Conservation (phyloP, 2,797 vertebrate species). For the Falco biarmicus region DNA sequence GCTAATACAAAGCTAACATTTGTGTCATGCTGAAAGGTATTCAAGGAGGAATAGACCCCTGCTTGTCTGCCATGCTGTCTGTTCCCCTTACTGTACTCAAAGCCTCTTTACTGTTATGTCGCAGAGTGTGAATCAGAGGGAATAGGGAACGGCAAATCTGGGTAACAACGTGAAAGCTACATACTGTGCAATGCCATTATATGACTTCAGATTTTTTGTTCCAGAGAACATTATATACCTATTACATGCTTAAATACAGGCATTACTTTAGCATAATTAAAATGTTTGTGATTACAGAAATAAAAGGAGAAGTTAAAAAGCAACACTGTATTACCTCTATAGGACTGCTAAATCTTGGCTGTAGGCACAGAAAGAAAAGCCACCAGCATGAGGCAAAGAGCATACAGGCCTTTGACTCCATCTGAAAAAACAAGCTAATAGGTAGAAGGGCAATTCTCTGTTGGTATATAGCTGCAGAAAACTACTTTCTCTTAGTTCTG, state of each 20-base stretch:
- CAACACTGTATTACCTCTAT: not conserved
- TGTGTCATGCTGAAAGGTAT: not conserved
- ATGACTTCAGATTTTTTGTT: constrained; percentile 49
- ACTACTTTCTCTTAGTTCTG: not conserved
- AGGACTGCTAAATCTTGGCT: not conserved
- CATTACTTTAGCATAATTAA: constrained; percentile 47
- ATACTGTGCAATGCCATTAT: constrained; percentile 16
- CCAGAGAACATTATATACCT: constrained; percentile 52
- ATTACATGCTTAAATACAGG: constrained; percentile 55
- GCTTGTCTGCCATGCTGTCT: constrained; percentile 11
- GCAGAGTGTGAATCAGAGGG: constrained; percentile 24
- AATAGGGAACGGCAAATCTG: not conserved
- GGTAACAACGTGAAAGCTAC: constrained; percentile 16
- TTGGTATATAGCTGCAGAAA: not conserved
- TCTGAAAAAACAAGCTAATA: constrained; percentile 4
- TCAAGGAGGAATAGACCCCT: constrained; percentile 31
- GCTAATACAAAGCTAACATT: constrained; percentile 6
- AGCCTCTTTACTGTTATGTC: not conserved
- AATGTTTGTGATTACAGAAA: constrained; percentile 59
- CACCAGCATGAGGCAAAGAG: not conserved
- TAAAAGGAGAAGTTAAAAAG: constrained; percentile 49
- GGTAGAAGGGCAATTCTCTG: not conserved
- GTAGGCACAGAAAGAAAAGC: constrained; percentile 25
- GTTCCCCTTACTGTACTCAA: constrained; percentile 20
- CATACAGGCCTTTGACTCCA: not conserved